Base-by-base conservation (phyloP, 30 jellyfish, hydroid and myxozoan genomes). In the Aurelia sp. region DNA sequence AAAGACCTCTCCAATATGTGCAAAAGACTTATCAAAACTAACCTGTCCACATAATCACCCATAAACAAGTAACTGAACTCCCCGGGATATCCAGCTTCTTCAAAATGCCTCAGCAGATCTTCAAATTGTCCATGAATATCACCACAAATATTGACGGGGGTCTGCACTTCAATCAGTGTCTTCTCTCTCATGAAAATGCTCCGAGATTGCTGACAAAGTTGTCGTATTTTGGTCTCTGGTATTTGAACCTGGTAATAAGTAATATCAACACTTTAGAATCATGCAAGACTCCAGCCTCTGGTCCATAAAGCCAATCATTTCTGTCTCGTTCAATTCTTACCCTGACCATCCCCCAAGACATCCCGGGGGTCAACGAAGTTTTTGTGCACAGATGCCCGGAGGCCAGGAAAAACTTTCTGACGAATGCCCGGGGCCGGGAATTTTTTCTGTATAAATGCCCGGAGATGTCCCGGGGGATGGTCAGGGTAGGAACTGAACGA, bases 1-100 rank as follows among this genome's bases (percentile, higher is more conserved):
- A 37, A 37, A 37, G 10, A 37, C 50, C 50, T 37, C 10, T 37
- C 50, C 50, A 37, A 37, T 7, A 1, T 7, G 4, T 37, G 11
- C 10, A 0, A 37, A 37, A 37, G 10, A 37, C 10, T 0, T 37
- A 44, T 44, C 13, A 44, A 44, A 4, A 66, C 21, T 48, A 65
- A 94, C 99, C 99, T 83, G 85, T 94, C 99, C 0, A 94, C 99
- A 66, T 94, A 94, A 69, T 94, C 99, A 18, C 99, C 99, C 73
- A 94, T 51, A 63, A 94, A 94, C 62, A 94, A 57, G 74, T 73
- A 93, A 30, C 90, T 79, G 75, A 58, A 65, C 10, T 85, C 90
- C 16, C 88, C 96, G 4, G 99, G 99, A 55, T 84, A 86, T 13
- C 99, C 99, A 55, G 90, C 86, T 41, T 75, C 76, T 11, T 89